Conservation (phyloP, 2,113 vertebrate species). For the Copsychus sechellarum region DNA sequence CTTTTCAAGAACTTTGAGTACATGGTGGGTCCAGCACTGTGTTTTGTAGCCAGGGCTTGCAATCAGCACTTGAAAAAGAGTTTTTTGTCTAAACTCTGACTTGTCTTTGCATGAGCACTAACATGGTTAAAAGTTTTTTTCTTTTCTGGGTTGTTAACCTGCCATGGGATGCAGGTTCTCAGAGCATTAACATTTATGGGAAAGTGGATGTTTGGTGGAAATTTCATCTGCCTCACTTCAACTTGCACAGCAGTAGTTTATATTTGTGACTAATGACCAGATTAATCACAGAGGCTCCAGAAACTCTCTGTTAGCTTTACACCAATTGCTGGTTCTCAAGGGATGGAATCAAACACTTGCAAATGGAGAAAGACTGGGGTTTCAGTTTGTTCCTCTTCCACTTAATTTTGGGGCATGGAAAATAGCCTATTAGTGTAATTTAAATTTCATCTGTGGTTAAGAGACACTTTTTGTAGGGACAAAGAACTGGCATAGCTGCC, state of each 20-base stretch:
- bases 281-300: background rate
- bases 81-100: background rate
- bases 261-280: background rate
- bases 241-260: background rate
- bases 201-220: background rate
- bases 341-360: background rate
- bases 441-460: background rate
- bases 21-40: background rate
- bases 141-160: background rate
- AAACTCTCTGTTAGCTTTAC: background rate
- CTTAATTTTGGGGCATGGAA: background rate
- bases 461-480: background rate
- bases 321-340: fast-evolving
- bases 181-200: background rate
- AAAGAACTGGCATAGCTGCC: background rate
- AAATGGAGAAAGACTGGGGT: background rate
- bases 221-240: background rate
- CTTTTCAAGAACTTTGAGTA: slow-evolving; percentile 56
- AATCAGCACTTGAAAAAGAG: background rate
- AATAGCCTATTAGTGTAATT: background rate
- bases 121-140: background rate
- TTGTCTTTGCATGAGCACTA: background rate
- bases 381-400: background rate
- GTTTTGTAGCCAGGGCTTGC: background rate
- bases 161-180: background rate